Evolutionary conservation across 2,888 invertebrate species (phyloP).

Genomic region (Lithosia quadra): DNA sequence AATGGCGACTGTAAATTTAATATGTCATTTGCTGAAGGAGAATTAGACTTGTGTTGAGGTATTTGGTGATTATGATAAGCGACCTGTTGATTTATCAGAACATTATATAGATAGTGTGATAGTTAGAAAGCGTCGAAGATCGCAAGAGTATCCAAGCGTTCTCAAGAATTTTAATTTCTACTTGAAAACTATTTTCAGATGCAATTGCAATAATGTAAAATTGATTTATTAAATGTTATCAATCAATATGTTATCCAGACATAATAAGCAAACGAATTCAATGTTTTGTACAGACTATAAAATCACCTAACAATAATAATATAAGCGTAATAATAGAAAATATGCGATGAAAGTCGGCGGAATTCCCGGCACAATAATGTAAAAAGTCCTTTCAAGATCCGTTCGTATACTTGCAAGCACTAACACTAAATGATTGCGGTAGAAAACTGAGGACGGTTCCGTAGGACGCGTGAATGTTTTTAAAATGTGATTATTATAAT

Average conservation of each 20-base stretch:
- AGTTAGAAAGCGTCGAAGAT: conserved; percentile 43
- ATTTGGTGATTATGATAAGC: conserved; percentile 20
- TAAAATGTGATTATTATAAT: conserved; percentile 59
- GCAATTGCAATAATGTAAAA: too few relatives aligned
- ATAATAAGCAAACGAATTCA: conserved; percentile 64
- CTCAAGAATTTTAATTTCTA: conserved; percentile 65
- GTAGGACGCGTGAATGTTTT: conserved; percentile 70
- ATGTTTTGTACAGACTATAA: conserved; percentile 43
- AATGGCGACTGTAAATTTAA: conserved; percentile 24
- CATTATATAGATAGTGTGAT: conserved; percentile 21
- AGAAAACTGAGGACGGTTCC: conserved; percentile 72
- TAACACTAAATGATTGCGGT: conserved; percentile 58
- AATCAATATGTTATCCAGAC: conserved; percentile 61
- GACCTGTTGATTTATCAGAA: conserved; percentile 35
- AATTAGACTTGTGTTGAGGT: conserved; percentile 1
- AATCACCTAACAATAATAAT: conserved; percentile 50
- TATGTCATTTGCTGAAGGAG: conserved; percentile 10
- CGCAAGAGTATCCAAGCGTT: conserved; percentile 55
- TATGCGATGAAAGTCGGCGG: conserved; percentile 47
- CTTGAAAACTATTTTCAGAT: conserved; percentile 50
- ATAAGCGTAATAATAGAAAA: conserved; percentile 40
- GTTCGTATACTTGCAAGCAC: conserved; percentile 52
- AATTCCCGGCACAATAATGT: conserved; percentile 39
- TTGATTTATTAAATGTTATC: neutral
- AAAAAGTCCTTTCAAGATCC: conserved; percentile 55